Percentiles rank a stretch among this genome's conserved stretches.
Conservation (phyloP, 2,888 invertebrate genomes). For the Atethmia centrago region DNA sequence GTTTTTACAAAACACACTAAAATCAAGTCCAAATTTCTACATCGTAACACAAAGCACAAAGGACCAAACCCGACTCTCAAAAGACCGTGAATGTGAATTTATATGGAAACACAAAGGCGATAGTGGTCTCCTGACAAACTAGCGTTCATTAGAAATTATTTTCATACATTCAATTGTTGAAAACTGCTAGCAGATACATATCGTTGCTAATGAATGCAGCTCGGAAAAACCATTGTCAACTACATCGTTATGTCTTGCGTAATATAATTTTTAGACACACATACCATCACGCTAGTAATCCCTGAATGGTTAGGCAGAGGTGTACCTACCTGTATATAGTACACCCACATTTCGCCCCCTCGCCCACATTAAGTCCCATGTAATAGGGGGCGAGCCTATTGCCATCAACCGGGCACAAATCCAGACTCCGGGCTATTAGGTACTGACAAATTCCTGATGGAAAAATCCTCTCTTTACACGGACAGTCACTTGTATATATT, state of each 20-base stretch:
- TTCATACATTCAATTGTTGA: conserved; percentile 23
- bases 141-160: conserved; percentile 25
- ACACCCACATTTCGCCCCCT: too few species aligned
- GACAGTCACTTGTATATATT: too few species aligned
- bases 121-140: neutral
- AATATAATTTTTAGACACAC: neutral
- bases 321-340: too few species aligned
- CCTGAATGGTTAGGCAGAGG: too few species aligned
- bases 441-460: too few species aligned
- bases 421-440: too few species aligned
- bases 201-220: conserved; percentile 19
- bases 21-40: conserved; percentile 5
- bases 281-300: too few species aligned
- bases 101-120: conserved; percentile 13
- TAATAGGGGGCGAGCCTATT: too few species aligned
- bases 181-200: conserved; percentile 13
- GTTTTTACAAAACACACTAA: conserved; percentile 14
- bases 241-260: neutral
- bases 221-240: conserved; percentile 11
- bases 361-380: too few species aligned
- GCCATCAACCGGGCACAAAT: too few species aligned
- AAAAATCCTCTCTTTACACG: too few species aligned
- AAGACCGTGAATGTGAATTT: conserved; percentile 41
- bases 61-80: conserved; percentile 21
- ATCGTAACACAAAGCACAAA: conserved; percentile 21